Conservation (phyloP, 2,113 vertebrate genomes). For the Neopipo cinnamomea region DNA sequence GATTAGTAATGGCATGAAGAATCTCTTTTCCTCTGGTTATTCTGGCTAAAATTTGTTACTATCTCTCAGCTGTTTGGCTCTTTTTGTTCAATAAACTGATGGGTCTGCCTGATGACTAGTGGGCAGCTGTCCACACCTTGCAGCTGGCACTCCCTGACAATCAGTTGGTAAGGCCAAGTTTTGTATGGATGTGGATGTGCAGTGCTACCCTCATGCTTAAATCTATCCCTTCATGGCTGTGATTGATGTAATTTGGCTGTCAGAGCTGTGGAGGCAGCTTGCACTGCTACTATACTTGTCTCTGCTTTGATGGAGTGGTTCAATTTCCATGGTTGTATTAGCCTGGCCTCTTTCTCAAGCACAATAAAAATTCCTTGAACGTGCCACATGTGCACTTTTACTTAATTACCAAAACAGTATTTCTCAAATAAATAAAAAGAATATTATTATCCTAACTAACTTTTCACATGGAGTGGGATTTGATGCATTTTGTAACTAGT, state of each 20-base stretch:
- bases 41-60: neutral
- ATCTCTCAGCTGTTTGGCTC: neutral
- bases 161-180: neutral
- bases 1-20: neutral
- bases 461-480: neutral
- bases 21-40: neutral
- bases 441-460: neutral
- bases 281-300: neutral
- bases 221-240: rapidly evolving
- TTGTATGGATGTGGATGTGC: neutral
- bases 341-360: neutral
- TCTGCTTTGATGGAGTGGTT: neutral
- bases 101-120: neutral
- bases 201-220: neutral
- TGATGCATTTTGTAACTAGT: neutral
- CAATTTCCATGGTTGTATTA: neutral
- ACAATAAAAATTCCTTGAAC: neutral
- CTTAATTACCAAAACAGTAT: neutral
- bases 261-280: neutral
- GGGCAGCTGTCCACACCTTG: neutral
- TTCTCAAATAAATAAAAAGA: neutral
- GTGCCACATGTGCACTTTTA: neutral
- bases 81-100: neutral
- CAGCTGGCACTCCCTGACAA: neutral
- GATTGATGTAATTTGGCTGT: neutral